Percentiles rank a stretch among this genome's conserved stretches.
Evolutionary conservation across 2,113 vertebrate species (phyloP).

Genomic region (Xenus cinereus): DNA sequence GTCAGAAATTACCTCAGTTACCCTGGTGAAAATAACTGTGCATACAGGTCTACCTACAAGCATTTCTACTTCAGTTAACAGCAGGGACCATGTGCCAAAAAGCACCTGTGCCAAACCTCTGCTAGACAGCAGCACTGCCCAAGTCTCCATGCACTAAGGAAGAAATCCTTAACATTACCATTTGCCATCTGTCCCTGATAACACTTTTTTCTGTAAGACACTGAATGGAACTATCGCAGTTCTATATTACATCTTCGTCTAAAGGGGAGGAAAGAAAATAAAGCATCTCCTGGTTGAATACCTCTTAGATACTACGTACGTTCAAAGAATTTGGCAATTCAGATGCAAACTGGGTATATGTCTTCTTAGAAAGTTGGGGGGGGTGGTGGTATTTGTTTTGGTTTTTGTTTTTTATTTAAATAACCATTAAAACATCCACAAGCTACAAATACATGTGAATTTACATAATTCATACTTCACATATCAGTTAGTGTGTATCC

Average conservation of each 20-base stretch:
- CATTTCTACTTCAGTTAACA: not conserved
- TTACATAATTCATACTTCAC: constrained; percentile 3
- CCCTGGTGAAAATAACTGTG: not conserved
- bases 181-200: not conserved
- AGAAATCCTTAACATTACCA: not conserved
- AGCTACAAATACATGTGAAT: not conserved
- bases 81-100: not conserved
- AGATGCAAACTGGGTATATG: not conserved
- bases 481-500: not conserved
- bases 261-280: not conserved
- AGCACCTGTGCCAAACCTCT: not conserved
- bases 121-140: not conserved
- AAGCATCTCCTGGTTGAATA: not conserved
- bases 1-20: not conserved
- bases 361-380: not conserved
- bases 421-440: not conserved
- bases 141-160: not conserved
- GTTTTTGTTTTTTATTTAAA: not conserved
- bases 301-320: not conserved
- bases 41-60: not conserved
- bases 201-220: not conserved
- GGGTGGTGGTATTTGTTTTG: accelerated
- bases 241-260: not conserved
- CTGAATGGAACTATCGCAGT: not conserved
- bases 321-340: not conserved